Percentiles rank a stretch among this genome's conserved stretches.
phyloP scores from a whole-genome alignment of 1,140 invertebrate species.

The Euura saliciscinereae region DNA sequence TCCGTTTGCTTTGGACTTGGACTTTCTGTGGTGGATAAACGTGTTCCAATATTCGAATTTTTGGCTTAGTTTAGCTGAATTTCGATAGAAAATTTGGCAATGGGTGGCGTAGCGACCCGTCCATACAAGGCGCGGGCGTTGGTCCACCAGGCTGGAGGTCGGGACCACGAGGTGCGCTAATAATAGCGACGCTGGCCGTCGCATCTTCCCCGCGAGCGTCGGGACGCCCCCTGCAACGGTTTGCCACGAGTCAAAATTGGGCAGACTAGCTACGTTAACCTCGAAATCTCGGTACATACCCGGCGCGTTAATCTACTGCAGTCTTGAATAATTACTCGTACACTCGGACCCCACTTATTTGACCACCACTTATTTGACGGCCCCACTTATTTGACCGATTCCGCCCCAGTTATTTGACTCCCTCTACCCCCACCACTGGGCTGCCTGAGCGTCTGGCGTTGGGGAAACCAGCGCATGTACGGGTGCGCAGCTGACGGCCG shows the following conservation, averaged over 20 bases:
- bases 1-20: constrained; percentile 23
- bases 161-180: constrained; percentile 47
- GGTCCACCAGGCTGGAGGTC: constrained; percentile 38
- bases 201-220: constrained; percentile 32
- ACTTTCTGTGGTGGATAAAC: constrained; percentile 17
- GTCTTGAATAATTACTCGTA: neutral
- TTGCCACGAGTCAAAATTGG: constrained; percentile 6
- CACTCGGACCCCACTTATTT: too few species aligned
- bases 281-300: constrained; percentile 1
- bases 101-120: constrained; percentile 40
- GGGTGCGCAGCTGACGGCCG: too few species aligned
- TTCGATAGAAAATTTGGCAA: constrained; percentile 33
- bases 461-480: too few species aligned
- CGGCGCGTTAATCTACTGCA: neutral
- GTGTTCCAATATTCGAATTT: constrained; percentile 25
- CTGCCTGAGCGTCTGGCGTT: too few species aligned
- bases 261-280: too few species aligned
- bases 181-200: constrained; percentile 50
- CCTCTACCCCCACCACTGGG: too few species aligned
- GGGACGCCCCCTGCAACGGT: constrained; percentile 24
- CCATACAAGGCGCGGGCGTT: constrained; percentile 60
- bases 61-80: constrained; percentile 10
- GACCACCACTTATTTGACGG: too few species aligned
- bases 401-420: too few species aligned
- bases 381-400: too few species aligned